Evolutionary conservation across 2,888 invertebrate genomes (phyloP).

Genomic region (Tethea ocularis): DNA sequence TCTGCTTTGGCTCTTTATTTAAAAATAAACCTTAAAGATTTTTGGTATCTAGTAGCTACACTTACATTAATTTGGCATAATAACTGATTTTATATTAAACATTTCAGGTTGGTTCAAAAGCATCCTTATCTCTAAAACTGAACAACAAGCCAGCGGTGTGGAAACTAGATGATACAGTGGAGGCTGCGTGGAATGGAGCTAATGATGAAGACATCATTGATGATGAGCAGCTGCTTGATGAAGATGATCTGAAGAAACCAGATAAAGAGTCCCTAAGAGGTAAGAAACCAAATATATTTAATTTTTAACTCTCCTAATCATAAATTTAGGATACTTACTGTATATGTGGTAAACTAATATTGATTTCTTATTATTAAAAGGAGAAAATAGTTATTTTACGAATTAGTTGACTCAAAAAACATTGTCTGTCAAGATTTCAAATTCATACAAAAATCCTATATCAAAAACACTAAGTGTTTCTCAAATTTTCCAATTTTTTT

Average conservation of each 20-base stretch:
- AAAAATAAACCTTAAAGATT: no score
- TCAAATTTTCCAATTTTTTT: no score
- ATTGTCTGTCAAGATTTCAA: not conserved
- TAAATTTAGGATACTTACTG: no score
- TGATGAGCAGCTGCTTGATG: conserved; percentile 94
- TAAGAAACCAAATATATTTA: conserved; percentile 50
- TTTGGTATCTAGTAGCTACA: no score
- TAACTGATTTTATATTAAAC: not conserved
- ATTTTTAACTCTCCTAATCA: not conserved
- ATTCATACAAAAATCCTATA: no score
- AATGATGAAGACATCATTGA: conserved; percentile 92
- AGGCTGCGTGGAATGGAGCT: conserved; percentile 73
- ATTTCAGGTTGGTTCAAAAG: conserved; percentile 75
- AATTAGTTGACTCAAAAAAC: no score
- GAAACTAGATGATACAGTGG: conserved; percentile 89
- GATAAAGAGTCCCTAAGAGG: conserved; percentile 92
- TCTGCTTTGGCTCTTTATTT: no score
- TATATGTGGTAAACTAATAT: no score
- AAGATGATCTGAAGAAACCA: conserved; percentile 94
- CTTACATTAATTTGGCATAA: no score
- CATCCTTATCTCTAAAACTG: conserved; percentile 63
- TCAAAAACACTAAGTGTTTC: no score
- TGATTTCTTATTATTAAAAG: no score
- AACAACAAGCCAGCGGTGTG: conserved; percentile 80
- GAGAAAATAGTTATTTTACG: no score